Conservation (phyloP, 2,888 invertebrate species). For the Tinea pellionella region DNA sequence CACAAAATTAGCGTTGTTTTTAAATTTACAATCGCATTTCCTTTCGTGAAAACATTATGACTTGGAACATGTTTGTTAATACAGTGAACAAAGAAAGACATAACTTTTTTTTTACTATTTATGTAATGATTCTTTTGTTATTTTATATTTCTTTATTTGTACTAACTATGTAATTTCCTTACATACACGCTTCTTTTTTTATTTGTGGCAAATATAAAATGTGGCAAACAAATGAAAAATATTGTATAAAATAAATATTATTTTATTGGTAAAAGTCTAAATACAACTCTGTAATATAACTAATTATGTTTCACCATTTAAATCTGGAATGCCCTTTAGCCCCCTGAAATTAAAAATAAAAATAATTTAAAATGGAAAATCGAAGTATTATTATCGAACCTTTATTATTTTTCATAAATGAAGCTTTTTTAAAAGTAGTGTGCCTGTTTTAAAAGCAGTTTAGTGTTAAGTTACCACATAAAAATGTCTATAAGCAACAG, state of each 20-base stretch:
- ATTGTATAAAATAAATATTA: too few relatives aligned
- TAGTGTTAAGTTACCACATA: too few relatives aligned
- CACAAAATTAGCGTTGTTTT: neutral
- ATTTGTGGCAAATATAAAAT: neutral
- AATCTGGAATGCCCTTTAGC: constrained; percentile 57
- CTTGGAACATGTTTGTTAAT: neutral
- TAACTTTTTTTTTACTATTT: neutral
- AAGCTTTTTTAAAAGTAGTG: too few relatives aligned
- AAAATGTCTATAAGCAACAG: too few relatives aligned
- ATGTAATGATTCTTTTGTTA: neutral
- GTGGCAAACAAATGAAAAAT: neutral
- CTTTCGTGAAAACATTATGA: neutral
- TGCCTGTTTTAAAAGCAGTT: too few relatives aligned
- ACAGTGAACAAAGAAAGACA: neutral
- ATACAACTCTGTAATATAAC: too few relatives aligned
- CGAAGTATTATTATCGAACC: too few relatives aligned
- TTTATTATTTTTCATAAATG: too few relatives aligned
- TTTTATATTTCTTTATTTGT: neutral
- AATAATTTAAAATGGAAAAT: too few relatives aligned
- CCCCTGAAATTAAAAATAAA: constrained; percentile 40
- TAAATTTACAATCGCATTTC: neutral
- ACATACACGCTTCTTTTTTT: neutral
- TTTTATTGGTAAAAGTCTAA: too few relatives aligned
- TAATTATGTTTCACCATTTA: constrained; percentile 37
- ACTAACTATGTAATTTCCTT: neutral